These are phyloP conservation scores for Sinhomidia bicolor DNA, from an alignment of 2,888 invertebrate genomes.

Conservation along the genomic window DNA sequence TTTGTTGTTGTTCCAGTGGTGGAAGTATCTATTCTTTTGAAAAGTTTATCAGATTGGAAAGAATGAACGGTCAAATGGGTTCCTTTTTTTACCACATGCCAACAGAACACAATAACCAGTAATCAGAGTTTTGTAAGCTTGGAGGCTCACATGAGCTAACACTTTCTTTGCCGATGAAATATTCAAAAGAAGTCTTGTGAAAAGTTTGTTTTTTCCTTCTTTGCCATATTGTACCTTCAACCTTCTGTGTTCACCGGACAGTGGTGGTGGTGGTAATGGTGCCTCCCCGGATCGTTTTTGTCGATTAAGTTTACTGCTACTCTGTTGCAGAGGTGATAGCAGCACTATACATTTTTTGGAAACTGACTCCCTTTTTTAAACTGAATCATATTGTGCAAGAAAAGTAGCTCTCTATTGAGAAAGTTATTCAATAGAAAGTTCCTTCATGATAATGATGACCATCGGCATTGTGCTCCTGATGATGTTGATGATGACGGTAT, in stretches of 20 bases:
- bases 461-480: constrained; percentile 15
- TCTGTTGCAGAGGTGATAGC: not conserved
- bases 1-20: not conserved
- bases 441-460: constrained; percentile 34
- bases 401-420: constrained; percentile 20
- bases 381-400: not conserved
- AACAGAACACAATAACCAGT: not conserved
- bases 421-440: constrained; percentile 45
- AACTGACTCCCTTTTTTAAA: not conserved
- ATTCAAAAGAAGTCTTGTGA: constrained; percentile 24
- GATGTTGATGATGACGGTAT: not conserved
- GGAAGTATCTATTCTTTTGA: not conserved
- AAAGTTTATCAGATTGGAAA: not conserved
- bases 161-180: constrained; percentile 3
- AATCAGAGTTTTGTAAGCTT: not conserved
- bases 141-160: not conserved
- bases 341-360: not conserved
- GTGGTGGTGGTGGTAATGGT: too few species aligned
- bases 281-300: constrained; percentile 10
- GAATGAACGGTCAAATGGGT: not conserved
- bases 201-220: not conserved
- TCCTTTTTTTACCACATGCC: not conserved
- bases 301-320: not conserved
- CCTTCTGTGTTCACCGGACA: not conserved
- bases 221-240: not conserved